A percentile compares a stretch with the other conserved stretches of the same genome.
Evolutionary conservation across 2,113 vertebrate species (phyloP).

Genomic region (Lepus europaeus): DNA sequence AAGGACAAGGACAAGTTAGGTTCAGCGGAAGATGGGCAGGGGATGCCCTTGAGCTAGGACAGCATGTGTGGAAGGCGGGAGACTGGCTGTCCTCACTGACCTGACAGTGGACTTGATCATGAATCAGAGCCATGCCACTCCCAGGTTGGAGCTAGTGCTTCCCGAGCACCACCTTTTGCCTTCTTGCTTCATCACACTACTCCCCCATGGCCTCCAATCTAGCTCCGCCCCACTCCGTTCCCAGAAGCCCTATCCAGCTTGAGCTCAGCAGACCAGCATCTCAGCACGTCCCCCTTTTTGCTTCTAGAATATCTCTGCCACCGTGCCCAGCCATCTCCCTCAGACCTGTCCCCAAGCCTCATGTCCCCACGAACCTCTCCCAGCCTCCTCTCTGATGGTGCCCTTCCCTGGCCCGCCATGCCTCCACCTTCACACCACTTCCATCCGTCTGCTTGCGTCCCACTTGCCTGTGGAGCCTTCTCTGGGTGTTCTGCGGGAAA

Average conservation of each 20-base stretch:
- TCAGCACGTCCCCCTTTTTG: not conserved
- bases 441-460: too few species aligned
- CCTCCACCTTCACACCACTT: too few species aligned
- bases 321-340: not conserved
- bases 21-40: accelerated
- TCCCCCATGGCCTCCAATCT: not conserved
- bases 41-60: not conserved
- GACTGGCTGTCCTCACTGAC: too few species aligned
- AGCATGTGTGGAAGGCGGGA: not conserved
- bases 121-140: not conserved
- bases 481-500: not conserved
- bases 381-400: not conserved
- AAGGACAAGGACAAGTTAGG: not conserved
- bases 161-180: accelerated
- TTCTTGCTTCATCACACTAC: not conserved
- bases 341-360: not conserved
- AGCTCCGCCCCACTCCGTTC: too few species aligned
- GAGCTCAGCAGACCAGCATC: not conserved
- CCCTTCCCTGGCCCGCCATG: too few species aligned
- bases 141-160: not conserved
- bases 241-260: not conserved
- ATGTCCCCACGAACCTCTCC: not conserved
- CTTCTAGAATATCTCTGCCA: not conserved
- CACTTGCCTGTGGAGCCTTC: not conserved
- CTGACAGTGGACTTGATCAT: not conserved